Evolutionary conservation across 2,888 invertebrate genomes (phyloP), one percentile per base, ranked within the genome.

Genomic region (Macaria liturata): DNA sequence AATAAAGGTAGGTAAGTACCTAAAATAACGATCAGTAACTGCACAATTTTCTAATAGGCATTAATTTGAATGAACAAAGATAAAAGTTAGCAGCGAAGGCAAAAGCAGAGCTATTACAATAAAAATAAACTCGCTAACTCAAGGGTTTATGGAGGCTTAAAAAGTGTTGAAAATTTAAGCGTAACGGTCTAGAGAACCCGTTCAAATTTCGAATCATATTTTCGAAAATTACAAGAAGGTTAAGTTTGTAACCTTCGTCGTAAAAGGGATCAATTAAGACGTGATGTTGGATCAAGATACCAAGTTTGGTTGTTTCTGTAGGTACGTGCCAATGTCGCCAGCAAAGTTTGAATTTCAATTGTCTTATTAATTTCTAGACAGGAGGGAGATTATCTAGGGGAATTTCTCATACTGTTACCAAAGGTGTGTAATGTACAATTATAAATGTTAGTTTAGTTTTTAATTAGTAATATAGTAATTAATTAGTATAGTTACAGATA

Each of bases 221-320:
- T 49, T 39, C 44, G 37, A 45, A 54, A 49, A 45, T 55, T 45
- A 55, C 42, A 42, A 42, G 42, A 42, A 42, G 42, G 42, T 42
- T 42, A 42, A 42, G 4, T 5, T 42, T 42, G 42, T 8, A 46
- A 58, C 53, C 53, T 59, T 60, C 59, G 20, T 20, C 50, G 56
- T 57, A 62, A 58, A 52, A 46, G 49, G 43, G 53, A 57, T 56
- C 51, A 62, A 56, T 58, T 42, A 50, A 45, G 20, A 61, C 49
- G 53, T 55, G 61, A 56, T 57, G 31, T 43, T 45, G 55, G 59
- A 54, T 57, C 20, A 43, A 49, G 55, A 54, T 54, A 43, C 53
- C 45, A 43, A 45, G 20, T 9, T 9, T 49, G 54, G 50, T 59
- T 59, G 50, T 48, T 40, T 39, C 6, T 20, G 34, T 37, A 37